Conservation (phyloP, 2,113 vertebrate genomes). For the Halichoeres trimaculatus region DNA sequence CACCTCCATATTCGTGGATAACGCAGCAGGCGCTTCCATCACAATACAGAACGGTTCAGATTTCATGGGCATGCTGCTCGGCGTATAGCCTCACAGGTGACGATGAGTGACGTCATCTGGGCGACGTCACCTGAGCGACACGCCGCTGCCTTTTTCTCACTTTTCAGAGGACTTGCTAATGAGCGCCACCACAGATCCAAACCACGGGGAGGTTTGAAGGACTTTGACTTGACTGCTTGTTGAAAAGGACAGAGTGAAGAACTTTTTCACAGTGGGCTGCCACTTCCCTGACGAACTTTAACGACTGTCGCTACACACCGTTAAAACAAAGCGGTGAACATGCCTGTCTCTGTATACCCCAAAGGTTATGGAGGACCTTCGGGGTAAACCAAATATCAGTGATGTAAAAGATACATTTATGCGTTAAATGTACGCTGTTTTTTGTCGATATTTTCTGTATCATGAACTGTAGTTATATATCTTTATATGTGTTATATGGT, state of each 20-base stretch:
- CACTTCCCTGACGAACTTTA: conserved; percentile 42
- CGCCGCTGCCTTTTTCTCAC: conserved; percentile 21
- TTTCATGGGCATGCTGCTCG: conserved; percentile 93
- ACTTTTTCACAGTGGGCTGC: conserved; percentile 59
- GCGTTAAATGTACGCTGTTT: conserved; percentile 25
- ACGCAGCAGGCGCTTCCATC: conserved; percentile 87
- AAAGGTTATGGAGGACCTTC: conserved; percentile 31
- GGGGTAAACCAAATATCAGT: conserved; percentile 43
- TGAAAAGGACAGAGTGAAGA: conserved; percentile 61
- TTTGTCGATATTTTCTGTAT: conserved; percentile 53
- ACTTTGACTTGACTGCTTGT: conserved; percentile 56
- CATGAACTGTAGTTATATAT: conserved; percentile 43
- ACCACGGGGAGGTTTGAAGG: conserved; percentile 52
- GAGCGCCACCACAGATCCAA: conserved; percentile 46
- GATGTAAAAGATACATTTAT: neutral
- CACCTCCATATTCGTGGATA: conserved; percentile 95
- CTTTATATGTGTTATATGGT: conserved; percentile 63
- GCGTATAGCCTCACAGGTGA: conserved; percentile 77
- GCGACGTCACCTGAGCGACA: conserved; percentile 17
- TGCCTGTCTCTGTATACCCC: conserved; percentile 34
- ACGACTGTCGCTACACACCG: conserved; percentile 38
- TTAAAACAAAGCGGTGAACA: conserved; percentile 45
- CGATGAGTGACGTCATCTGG: neutral
- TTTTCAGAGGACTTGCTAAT: conserved; percentile 55
- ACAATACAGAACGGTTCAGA: conserved; percentile 92